Percentiles rank a stretch among this genome's conserved stretches.
These are phyloP conservation scores for Pardosa pseudoannulata DNA, from an alignment of 2,888 invertebrate species.

Conservation along the genomic window DNA sequence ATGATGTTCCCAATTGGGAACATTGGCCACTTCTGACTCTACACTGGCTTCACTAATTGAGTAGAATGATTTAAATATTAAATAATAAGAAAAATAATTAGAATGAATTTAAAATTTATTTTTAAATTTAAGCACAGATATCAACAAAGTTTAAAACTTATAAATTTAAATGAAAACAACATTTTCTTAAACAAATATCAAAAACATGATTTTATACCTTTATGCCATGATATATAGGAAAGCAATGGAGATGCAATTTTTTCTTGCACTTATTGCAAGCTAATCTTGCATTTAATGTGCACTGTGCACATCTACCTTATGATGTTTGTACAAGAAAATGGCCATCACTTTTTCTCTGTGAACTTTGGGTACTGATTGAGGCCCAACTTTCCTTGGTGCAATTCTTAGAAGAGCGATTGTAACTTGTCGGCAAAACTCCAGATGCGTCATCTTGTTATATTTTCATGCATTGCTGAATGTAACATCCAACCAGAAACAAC, in stretches of 20 bases:
- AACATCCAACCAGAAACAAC: neutral
- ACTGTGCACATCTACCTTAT: neutral
- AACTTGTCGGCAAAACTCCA: neutral
- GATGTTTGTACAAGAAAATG: neutral
- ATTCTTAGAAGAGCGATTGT: neutral
- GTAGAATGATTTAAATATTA: too few species aligned
- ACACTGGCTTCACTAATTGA: too few species aligned
- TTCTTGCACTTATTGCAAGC: neutral
- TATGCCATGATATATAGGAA: neutral
- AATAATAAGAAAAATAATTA: too few species aligned
- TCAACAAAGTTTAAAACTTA: neutral
- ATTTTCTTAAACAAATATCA: neutral
- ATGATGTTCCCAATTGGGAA: too few species aligned
- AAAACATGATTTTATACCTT: neutral
- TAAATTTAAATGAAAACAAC: too few species aligned
- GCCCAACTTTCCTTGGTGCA: neutral
- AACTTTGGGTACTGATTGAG: neutral
- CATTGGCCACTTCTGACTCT: too few species aligned
- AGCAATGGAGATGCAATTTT: neutral
- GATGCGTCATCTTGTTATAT: neutral
- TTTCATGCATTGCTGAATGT: neutral
- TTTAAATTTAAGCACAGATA: too few species aligned
- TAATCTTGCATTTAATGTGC: neutral
- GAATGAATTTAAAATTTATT: too few species aligned
- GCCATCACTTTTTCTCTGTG: neutral